phyloP scores from a whole-genome alignment of 1,140 invertebrate genomes.

The Metaphire vulgaris region DNA sequence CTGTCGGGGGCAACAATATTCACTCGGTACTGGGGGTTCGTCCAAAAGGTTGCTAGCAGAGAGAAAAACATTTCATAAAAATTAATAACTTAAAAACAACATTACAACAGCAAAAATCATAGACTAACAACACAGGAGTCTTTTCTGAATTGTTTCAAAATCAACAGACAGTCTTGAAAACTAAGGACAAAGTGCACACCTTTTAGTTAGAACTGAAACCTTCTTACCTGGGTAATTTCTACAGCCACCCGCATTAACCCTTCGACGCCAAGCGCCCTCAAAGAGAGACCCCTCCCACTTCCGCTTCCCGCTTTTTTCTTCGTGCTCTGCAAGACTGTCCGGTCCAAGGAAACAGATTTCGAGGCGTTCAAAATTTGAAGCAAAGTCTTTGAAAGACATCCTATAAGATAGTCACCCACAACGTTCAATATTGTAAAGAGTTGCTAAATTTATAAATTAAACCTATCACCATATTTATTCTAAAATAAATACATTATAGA shows the following conservation, averaged over 20 bases:
- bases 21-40: constrained; percentile 88
- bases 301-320: constrained; percentile 33
- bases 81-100: too few relatives aligned
- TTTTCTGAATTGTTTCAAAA: too few relatives aligned
- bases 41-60: constrained; percentile 72
- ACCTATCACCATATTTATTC: not conserved
- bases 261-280: constrained; percentile 83
- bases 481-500: too few relatives aligned
- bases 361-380: constrained; percentile 53
- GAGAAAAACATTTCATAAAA: too few relatives aligned
- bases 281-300: constrained; percentile 54
- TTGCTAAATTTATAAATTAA: not conserved
- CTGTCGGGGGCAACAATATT: constrained; percentile 75
- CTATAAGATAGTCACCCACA: constrained; percentile 49
- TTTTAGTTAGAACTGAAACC: too few relatives aligned
- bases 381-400: constrained; percentile 65
- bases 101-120: too few relatives aligned
- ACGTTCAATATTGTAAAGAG: not conserved
- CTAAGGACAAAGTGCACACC: too few relatives aligned
- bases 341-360: constrained; percentile 92
- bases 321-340: constrained; percentile 69
- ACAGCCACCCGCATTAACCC: constrained; percentile 91
- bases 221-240: constrained; percentile 74
- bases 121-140: too few relatives aligned
- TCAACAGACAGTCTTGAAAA: too few relatives aligned